Evolutionary conservation across 2,113 vertebrate species (phyloP).

Genomic region (Atherinomorus stipes): DNA sequence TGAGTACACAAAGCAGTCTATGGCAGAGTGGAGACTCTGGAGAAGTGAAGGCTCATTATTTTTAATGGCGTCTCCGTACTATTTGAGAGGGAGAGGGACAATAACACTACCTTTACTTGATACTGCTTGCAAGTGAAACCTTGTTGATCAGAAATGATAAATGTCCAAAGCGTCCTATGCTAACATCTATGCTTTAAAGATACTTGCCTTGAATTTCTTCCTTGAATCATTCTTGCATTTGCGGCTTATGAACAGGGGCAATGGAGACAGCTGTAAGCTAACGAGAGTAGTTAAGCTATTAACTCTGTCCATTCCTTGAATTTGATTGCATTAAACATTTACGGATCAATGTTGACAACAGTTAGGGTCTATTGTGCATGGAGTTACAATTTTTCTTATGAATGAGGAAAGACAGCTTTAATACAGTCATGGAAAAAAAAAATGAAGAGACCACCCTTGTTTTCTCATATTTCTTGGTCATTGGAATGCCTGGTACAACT

Average conservation of each 20-base stretch:
- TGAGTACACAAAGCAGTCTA: slow-evolving; percentile 53
- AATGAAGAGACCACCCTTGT: no score
- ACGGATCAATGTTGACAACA: no score
- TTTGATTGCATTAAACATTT: no score
- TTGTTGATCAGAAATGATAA: slow-evolving; percentile 16
- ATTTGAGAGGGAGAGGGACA: slow-evolving; percentile 5
- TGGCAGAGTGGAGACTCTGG: slow-evolving; percentile 58
- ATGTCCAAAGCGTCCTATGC: neutral
- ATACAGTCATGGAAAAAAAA: no score
- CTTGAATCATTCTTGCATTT: neutral
- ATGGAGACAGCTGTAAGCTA: neutral
- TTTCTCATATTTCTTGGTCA: no score
- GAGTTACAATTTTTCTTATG: no score
- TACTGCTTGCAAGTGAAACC: slow-evolving; percentile 34
- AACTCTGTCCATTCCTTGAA: no score
- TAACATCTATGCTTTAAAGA: neutral
- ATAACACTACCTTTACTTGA: neutral
- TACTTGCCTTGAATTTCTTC: neutral
- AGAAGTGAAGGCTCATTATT: slow-evolving; percentile 74
- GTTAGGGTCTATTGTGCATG: no score
- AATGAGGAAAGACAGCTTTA: no score
- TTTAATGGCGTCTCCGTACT: slow-evolving; percentile 66
- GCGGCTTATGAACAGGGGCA: neutral
- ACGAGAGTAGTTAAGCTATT: no score
- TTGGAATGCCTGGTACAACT: no score